These are phyloP conservation scores for Anthrax anthrax DNA, from an alignment of 2,888 invertebrate genomes.

Conservation along the genomic window DNA sequence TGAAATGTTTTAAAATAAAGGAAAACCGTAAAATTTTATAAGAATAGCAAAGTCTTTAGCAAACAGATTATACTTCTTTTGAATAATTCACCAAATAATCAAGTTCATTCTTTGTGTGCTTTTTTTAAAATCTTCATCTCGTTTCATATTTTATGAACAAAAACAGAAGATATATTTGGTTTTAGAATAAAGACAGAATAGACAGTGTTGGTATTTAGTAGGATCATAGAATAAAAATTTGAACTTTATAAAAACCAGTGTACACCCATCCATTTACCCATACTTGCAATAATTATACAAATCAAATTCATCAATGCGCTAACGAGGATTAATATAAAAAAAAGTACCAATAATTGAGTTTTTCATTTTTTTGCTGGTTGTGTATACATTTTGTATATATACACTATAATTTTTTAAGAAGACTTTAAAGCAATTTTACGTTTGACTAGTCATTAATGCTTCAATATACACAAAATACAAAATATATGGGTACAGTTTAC, in stretches of 20 bases:
- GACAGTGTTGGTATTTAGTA: no score
- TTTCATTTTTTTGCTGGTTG: not conserved
- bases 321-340: slow-evolving; percentile 4
- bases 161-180: no score
- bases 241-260: no score
- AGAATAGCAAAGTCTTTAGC: slow-evolving; percentile 1
- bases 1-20: no score
- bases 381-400: no score
- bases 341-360: slow-evolving; percentile 7
- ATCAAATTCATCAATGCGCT: not conserved
- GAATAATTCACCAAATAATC: slow-evolving; percentile 8
- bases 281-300: no score
- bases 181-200: no score
- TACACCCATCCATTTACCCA: no score
- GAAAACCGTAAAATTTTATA: not conserved
- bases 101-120: not conserved
- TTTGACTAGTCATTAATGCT: slow-evolving; percentile 36
- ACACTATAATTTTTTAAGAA: slow-evolving; percentile 1
- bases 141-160: no score
- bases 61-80: slow-evolving; percentile 9
- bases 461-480: slow-evolving; percentile 22
- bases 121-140: no score
- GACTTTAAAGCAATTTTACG: slow-evolving; percentile 35
- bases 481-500: no score
- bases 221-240: no score